A percentile compares a stretch with the other conserved stretches of the same genome.
These are phyloP conservation scores for Cosmia trapezina DNA, from an alignment of 2,888 invertebrate genomes.

Conservation along the genomic window DNA sequence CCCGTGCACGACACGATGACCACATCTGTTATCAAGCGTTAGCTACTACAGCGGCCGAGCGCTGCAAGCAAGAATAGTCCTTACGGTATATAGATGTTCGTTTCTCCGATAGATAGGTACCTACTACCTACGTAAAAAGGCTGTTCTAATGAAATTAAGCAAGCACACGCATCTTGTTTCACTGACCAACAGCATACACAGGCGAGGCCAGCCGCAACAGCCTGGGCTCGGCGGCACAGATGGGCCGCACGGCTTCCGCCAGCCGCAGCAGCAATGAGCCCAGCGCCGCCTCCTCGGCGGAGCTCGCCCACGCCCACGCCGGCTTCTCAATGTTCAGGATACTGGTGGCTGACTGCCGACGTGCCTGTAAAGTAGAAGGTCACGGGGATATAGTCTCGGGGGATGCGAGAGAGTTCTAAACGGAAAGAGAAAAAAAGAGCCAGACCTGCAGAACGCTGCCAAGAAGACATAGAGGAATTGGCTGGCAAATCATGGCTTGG, in stretches of 20 bases:
- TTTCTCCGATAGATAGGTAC: too few species aligned
- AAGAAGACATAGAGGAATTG: background rate
- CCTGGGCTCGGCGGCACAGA: conserved; percentile 78
- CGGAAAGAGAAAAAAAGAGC: background rate
- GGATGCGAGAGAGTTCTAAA: background rate
- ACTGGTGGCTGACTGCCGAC: conserved; percentile 50
- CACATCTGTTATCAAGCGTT: too few species aligned
- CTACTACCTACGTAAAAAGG: too few species aligned
- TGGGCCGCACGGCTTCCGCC: conserved; percentile 76
- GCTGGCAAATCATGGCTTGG: background rate
- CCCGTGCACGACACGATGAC: too few species aligned
- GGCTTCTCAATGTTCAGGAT: conserved; percentile 64
- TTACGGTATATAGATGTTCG: too few species aligned
- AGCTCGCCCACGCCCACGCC: conserved; percentile 75
- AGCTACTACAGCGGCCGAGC: too few species aligned
- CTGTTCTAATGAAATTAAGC: too few species aligned
- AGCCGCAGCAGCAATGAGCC: conserved; percentile 77
- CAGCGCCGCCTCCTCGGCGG: conserved; percentile 75
- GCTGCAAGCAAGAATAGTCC: too few species aligned
- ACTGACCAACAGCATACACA: conserved; percentile 78
- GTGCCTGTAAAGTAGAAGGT: conserved; percentile 4
- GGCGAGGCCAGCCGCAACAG: conserved; percentile 77
- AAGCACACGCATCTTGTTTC: background rate
- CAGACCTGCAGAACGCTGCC: background rate
- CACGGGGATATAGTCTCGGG: background rate